These are phyloP conservation scores for Clamator glandarius DNA, from an alignment of 2,797 vertebrate genomes.

Conservation along the genomic window DNA sequence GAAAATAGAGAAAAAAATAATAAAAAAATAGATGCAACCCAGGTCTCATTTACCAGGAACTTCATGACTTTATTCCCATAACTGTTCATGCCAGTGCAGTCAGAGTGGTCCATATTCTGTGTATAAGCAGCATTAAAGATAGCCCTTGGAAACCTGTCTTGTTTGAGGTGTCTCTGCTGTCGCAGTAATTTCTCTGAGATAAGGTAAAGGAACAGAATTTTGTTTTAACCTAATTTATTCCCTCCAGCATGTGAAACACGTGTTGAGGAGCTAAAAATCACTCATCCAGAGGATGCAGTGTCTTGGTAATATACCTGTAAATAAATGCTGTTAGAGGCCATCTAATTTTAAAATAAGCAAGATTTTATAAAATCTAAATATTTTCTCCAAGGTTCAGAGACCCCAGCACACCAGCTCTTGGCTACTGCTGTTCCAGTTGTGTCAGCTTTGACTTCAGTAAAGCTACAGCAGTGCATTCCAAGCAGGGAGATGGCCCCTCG, in stretches of 20 bases:
- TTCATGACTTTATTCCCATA: background rate
- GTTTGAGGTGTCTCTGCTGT: background rate
- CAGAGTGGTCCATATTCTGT: background rate
- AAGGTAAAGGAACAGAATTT: background rate
- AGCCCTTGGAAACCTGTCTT: background rate
- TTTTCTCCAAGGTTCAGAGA: background rate
- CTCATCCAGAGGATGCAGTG: background rate
- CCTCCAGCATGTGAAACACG: background rate
- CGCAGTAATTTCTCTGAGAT: background rate
- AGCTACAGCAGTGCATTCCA: background rate
- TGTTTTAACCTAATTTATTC: background rate
- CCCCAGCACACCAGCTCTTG: fast-evolving
- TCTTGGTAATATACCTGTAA: background rate
- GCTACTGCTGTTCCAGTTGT: background rate
- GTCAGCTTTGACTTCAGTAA: background rate
- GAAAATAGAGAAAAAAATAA: fast-evolving
- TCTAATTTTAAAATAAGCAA: background rate
- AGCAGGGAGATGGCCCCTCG: background rate
- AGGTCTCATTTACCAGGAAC: background rate
- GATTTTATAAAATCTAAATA: background rate
- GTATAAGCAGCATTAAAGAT: background rate
- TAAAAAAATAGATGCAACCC: background rate
- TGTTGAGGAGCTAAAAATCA: background rate
- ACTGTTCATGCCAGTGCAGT: background rate
- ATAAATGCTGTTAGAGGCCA: background rate